These are phyloP conservation scores for Sweltsa coloradensis DNA, from an alignment of 1,140 invertebrate species.

Conservation along the genomic window DNA sequence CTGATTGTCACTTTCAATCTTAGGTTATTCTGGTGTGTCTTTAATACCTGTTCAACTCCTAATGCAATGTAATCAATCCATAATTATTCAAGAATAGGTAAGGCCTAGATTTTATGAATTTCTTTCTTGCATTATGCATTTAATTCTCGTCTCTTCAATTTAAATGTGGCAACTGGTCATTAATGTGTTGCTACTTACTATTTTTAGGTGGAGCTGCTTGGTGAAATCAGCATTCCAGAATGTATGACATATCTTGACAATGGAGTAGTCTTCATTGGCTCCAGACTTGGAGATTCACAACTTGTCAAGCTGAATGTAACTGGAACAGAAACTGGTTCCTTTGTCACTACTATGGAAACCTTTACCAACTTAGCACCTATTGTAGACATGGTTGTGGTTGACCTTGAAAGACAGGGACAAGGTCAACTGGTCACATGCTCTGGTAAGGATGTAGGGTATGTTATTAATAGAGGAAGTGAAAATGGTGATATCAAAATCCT, in stretches of 20 bases:
- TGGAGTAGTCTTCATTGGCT: constrained; percentile 95
- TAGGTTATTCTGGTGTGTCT: too few relatives aligned
- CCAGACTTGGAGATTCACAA: constrained; percentile 91
- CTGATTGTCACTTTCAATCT: too few relatives aligned
- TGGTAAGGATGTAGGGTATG: constrained; percentile 38
- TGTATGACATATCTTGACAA: constrained; percentile 99
- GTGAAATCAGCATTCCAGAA: constrained; percentile 93
- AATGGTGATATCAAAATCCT: neutral
- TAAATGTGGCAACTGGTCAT: too few relatives aligned
- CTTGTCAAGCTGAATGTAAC: constrained; percentile 82
- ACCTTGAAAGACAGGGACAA: constrained; percentile 92
- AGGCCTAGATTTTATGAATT: too few relatives aligned
- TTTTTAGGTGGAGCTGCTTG: constrained; percentile 20
- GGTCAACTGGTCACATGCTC: constrained; percentile 97
- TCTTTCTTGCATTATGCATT: too few relatives aligned
- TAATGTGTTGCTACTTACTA: neutral
- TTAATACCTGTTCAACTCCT: too few relatives aligned
- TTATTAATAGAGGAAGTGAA: too few relatives aligned
- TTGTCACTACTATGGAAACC: constrained; percentile 88
- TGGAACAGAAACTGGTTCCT: constrained; percentile 74
- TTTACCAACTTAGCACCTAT: constrained; percentile 97
- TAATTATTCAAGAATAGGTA: too few relatives aligned
- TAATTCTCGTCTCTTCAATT: too few relatives aligned
- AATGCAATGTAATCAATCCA: too few relatives aligned
- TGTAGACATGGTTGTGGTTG: constrained; percentile 94